These are phyloP conservation scores for Centropristis striata DNA, from an alignment of 2,113 vertebrate species.

Conservation along the genomic window DNA sequence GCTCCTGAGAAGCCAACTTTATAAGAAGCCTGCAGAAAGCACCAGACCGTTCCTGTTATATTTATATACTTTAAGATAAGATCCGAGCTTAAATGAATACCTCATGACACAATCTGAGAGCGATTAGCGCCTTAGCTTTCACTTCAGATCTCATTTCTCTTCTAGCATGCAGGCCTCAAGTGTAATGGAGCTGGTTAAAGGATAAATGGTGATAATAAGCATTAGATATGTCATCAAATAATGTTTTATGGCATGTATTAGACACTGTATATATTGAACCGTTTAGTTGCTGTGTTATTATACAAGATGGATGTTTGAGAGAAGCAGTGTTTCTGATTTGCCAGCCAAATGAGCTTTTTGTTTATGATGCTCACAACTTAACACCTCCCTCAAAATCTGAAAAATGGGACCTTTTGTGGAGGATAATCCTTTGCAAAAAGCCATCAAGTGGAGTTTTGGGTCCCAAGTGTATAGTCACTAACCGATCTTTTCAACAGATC, in stretches of 20 bases:
- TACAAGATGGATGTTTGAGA: neutral
- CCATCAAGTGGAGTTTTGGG: constrained; percentile 22
- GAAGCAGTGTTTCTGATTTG: constrained; percentile 13
- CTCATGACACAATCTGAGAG: constrained; percentile 53
- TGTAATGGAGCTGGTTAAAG: constrained; percentile 30
- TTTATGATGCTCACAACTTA: constrained; percentile 50
- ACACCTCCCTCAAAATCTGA: constrained; percentile 38
- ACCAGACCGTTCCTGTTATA: constrained; percentile 6
- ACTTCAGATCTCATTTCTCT: constrained; percentile 16
- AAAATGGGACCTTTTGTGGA: constrained; percentile 19
- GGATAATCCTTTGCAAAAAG: constrained; percentile 29
- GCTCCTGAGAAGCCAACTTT: constrained; percentile 10
- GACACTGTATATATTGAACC: neutral
- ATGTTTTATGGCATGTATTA: neutral
- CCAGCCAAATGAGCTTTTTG: constrained; percentile 26
- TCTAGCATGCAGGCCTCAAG: neutral
- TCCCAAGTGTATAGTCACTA: constrained; percentile 26
- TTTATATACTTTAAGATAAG: constrained; percentile 45
- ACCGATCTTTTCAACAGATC: constrained; percentile 55
- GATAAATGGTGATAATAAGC: constrained; percentile 14
- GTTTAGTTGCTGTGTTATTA: constrained; percentile 6
- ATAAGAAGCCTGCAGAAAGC: constrained; percentile 15
- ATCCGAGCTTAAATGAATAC: constrained; percentile 50
- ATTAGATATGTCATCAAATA: constrained; percentile 15
- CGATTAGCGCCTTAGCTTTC: constrained; percentile 19